phyloP scores from a whole-genome alignment of 2,113 vertebrate species.

The Myotis davidii region DNA sequence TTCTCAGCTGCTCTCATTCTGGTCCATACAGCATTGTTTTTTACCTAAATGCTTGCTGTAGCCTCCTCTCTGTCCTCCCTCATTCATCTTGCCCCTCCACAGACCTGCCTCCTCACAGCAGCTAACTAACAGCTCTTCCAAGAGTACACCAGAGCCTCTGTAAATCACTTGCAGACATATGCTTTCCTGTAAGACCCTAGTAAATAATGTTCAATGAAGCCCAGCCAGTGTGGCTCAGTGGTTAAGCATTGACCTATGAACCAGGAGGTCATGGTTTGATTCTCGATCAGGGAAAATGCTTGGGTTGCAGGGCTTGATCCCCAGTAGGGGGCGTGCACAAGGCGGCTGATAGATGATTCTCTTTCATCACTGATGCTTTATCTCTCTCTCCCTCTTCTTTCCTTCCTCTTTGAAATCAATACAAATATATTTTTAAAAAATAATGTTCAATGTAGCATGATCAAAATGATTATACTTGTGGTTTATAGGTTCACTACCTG shows the following conservation, averaged over 20 bases:
- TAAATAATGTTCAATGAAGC: not conserved
- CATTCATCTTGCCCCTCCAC: too few species aligned
- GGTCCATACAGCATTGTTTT: not conserved
- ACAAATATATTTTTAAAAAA: too few species aligned
- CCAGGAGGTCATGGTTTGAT: too few species aligned
- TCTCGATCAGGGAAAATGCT: too few species aligned
- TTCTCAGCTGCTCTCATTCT: not conserved
- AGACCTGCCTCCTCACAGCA: fast-evolving
- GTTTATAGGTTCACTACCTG: not conserved
- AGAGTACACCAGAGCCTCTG: not conserved
- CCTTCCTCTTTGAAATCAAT: too few species aligned
- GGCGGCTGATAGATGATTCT: too few species aligned
- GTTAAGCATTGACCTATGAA: too few species aligned
- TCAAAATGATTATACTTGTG: not conserved
- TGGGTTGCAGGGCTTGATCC: too few species aligned
- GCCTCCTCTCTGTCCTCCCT: not conserved
- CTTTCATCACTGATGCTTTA: too few species aligned
- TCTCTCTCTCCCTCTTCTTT: too few species aligned
- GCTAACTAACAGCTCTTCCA: not conserved
- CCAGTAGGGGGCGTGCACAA: too few species aligned
- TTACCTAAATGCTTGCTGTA: not conserved
- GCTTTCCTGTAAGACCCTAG: not conserved
- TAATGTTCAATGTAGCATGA: not conserved
- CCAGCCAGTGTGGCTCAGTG: too few species aligned
- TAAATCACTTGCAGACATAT: not conserved